A percentile compares a stretch with the other conserved stretches of the same genome.
Conservation (phyloP, 2,797 vertebrate genomes). For the Diceros bicornis region DNA sequence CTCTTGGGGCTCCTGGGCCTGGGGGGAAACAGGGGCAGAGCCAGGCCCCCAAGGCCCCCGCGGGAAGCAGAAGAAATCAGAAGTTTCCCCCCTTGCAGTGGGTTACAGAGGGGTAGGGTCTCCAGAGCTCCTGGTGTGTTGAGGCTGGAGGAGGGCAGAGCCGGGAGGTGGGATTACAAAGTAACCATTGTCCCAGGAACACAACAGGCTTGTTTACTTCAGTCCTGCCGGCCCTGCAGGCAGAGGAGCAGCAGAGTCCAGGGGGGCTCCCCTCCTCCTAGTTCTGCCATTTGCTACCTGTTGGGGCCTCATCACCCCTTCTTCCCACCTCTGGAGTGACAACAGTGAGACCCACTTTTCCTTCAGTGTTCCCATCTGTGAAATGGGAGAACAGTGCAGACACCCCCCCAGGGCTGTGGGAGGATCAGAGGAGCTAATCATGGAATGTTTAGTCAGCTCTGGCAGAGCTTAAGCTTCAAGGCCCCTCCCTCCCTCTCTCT, state of each 20-base stretch:
- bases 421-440: neutral
- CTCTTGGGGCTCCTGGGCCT: neutral
- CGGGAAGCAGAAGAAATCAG: too few relatives aligned
- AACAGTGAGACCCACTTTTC: neutral
- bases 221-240: neutral
- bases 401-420: neutral
- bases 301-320: neutral
- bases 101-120: neutral
- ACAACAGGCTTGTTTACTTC: slow-evolving; percentile 65
- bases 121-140: neutral
- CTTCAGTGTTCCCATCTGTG: neutral
- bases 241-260: neutral
- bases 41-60: neutral
- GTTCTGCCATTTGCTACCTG: neutral
- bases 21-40: neutral
- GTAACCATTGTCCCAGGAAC: neutral
- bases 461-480: too few relatives aligned
- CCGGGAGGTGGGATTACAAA: slow-evolving; percentile 44
- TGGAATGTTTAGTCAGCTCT: neutral
- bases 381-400: accelerated
- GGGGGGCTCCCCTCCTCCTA: neutral
- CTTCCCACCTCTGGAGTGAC: neutral
- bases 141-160: neutral
- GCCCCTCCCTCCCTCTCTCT: too few relatives aligned
- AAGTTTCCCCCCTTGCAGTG: neutral